These are phyloP conservation scores for Chrysocyon brachyurus DNA, from an alignment of 2,797 vertebrate species.

Conservation along the genomic window DNA sequence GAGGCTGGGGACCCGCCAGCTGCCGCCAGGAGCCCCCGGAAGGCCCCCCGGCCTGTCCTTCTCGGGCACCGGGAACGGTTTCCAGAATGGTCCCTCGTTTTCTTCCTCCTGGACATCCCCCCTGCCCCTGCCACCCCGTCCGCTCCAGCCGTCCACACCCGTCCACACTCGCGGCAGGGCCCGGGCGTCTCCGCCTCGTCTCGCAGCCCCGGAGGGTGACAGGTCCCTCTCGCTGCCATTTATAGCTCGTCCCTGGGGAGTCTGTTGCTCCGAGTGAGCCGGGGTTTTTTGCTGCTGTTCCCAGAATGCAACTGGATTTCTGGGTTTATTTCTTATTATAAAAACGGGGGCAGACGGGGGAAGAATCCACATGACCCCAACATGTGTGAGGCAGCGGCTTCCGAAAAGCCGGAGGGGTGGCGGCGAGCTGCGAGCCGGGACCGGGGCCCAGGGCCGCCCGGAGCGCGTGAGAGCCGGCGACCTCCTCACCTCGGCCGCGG, in stretches of 20 bases:
- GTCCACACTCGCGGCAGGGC: no score
- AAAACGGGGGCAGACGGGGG: neutral
- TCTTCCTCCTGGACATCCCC: neutral
- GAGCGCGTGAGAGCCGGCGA: fast-evolving
- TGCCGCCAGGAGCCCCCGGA: neutral
- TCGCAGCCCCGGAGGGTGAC: neutral
- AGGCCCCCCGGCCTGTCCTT: neutral
- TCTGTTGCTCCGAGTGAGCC: neutral
- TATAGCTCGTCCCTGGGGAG: neutral
- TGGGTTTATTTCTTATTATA: slow-evolving; percentile 14
- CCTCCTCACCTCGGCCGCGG: no score
- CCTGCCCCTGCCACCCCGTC: no score
- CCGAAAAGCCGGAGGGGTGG: neutral
- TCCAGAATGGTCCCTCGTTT: neutral
- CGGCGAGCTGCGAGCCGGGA: no score
- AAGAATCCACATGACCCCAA: fast-evolving
- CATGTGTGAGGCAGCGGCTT: no score
- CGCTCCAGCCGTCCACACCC: neutral
- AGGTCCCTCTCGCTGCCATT: neutral
- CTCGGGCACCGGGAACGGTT: neutral
- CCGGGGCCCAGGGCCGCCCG: no score
- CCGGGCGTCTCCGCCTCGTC: fast-evolving
- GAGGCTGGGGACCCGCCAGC: neutral
- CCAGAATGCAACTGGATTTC: slow-evolving; percentile 25
- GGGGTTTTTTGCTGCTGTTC: neutral